A percentile compares a stretch with the other conserved stretches of the same genome.
phyloP scores from a whole-genome alignment of 2,797 vertebrate genomes.

The Malurus splendens region DNA sequence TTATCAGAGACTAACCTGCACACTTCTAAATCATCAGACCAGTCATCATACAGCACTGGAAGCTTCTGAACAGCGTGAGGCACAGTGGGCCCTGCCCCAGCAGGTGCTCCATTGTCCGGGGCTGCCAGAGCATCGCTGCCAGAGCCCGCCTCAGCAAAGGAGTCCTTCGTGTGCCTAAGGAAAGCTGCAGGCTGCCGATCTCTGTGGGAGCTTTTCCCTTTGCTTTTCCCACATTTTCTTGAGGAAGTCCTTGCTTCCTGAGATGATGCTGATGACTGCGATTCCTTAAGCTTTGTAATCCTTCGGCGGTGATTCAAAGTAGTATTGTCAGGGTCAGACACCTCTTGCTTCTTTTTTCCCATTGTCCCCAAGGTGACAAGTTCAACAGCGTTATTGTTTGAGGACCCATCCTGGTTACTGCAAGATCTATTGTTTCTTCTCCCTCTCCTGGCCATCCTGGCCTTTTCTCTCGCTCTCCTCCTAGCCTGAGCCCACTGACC shows the following conservation, averaged over 20 bases:
- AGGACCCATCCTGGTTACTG: constrained; percentile 36
- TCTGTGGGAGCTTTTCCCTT: constrained; percentile 8
- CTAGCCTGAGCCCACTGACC: constrained; percentile 73
- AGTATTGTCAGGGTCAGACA: constrained; percentile 40
- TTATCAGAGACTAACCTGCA: constrained; percentile 86
- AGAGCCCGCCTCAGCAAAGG: constrained; percentile 70
- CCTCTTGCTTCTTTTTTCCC: constrained; percentile 63
- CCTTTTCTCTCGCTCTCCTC: constrained; percentile 83
- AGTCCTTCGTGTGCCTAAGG: constrained; percentile 63
- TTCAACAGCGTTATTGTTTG: constrained; percentile 64
- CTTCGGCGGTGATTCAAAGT: constrained; percentile 70
- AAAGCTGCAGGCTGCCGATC: constrained; percentile 42
- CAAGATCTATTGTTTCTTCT: constrained; percentile 65
- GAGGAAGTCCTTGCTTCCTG: constrained; percentile 41
- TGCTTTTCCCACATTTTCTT: constrained; percentile 42
- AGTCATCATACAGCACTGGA: constrained; percentile 61
- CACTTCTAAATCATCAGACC: constrained; percentile 82
- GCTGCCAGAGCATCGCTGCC: constrained; percentile 68
- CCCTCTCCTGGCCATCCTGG: constrained; percentile 67
- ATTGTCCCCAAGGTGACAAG: constrained; percentile 70
- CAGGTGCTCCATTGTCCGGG: not conserved
- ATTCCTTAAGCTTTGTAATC: constrained; percentile 58
- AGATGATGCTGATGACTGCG: constrained; percentile 26
- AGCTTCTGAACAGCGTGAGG: constrained; percentile 33
- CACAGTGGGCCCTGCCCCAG: not conserved